Conservation (phyloP, 2,888 invertebrate species). For the Criorhina ranunculi region DNA sequence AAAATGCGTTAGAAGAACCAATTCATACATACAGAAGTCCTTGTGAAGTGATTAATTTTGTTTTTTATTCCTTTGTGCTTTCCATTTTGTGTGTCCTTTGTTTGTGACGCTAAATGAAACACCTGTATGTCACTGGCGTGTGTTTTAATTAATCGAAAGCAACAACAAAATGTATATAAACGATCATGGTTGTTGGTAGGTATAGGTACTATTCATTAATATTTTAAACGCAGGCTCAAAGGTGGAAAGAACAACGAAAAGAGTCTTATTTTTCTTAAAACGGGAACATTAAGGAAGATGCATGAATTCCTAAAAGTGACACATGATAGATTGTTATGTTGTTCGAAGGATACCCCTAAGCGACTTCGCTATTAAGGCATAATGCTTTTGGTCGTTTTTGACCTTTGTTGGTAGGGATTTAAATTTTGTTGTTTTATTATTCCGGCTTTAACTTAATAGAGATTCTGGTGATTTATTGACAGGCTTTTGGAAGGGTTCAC, state of each 20-base stretch:
- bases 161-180: conserved; percentile 44
- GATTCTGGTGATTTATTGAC: neutral
- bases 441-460: neutral
- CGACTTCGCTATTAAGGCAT: neutral
- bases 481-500: neutral
- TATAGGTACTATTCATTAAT: conserved; percentile 40
- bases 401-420: neutral
- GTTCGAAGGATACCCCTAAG: neutral
- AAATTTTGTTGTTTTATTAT: neutral
- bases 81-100: conserved; percentile 38
- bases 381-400: conserved; percentile 11
- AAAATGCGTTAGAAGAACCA: conserved; percentile 52
- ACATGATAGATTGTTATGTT: conserved; percentile 24
- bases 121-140: conserved; percentile 53
- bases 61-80: conserved; percentile 34
- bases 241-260: conserved; percentile 7
- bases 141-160: conserved; percentile 59
- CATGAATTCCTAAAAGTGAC: conserved; percentile 14
- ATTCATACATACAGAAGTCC: conserved; percentile 51
- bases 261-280: neutral
- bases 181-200: conserved; percentile 37
- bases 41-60: conserved; percentile 32
- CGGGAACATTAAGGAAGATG: conserved; percentile 4
- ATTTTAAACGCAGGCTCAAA: conserved; percentile 26
- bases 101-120: conserved; percentile 48